Conservation (phyloP, 2,113 vertebrate genomes). For the Salminus brasiliensis region DNA sequence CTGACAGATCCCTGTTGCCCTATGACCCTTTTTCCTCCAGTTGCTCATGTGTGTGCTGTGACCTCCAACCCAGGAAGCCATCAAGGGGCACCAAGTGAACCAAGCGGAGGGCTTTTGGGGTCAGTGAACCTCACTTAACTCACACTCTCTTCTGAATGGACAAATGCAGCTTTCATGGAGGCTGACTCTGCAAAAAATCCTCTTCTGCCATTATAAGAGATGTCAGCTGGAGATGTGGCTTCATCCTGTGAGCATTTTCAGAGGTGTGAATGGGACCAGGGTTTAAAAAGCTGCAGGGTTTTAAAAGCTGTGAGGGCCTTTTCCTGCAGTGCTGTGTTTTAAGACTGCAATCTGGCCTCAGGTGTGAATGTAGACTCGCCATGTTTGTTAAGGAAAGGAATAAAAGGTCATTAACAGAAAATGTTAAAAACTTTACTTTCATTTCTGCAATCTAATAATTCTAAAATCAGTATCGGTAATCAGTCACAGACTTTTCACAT, state of each 20-base stretch:
- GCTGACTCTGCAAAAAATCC: not conserved
- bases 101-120: not conserved
- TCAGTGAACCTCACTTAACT: not conserved
- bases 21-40: constrained; percentile 28
- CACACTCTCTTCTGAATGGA: constrained; percentile 2
- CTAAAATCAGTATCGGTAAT: no score
- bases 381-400: not conserved
- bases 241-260: not conserved
- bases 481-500: no score
- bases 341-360: not conserved
- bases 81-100: not conserved
- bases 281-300: no score
- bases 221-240: not conserved
- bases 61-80: constrained; percentile 40
- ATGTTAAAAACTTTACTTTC: no score
- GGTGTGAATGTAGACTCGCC: no score
- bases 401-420: not conserved
- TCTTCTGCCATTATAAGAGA: not conserved
- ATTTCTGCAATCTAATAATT: no score
- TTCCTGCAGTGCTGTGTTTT: not conserved
- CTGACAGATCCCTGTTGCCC: not conserved
- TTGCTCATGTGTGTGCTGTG: constrained; percentile 37
- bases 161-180: not conserved
- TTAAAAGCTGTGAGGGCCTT: no score
- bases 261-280: not conserved